These are phyloP conservation scores for Drosophila ironensis DNA, from an alignment of 1,140 invertebrate species.

Conservation along the genomic window DNA sequence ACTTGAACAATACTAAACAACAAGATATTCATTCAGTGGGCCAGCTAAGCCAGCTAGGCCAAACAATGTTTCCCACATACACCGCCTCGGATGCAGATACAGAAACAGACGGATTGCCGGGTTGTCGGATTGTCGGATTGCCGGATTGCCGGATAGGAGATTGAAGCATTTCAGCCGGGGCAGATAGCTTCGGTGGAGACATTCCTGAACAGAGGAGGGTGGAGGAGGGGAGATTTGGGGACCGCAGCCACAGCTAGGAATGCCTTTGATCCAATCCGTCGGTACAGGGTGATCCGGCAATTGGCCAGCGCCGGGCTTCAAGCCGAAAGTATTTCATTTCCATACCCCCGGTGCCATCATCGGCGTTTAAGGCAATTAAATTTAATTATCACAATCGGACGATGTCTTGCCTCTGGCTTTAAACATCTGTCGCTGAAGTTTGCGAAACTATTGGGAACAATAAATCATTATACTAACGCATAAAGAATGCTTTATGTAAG, in stretches of 20 bases:
- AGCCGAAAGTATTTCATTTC: conserved; percentile 37
- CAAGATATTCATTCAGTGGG: conserved; percentile 57
- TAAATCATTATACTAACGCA: no score
- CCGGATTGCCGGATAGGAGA: conserved; percentile 20
- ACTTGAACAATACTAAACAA: conserved; percentile 2
- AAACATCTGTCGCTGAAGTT: no score
- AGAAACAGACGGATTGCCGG: conserved; percentile 5
- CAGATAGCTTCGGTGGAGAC: conserved; percentile 60
- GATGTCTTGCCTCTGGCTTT: no score
- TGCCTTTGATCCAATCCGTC: conserved; percentile 70
- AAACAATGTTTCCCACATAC: conserved; percentile 75
- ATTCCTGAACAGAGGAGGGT: conserved; percentile 43
- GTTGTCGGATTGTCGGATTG: conserved; percentile 12
- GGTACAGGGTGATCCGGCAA: conserved; percentile 58
- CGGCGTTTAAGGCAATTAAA: conserved; percentile 19
- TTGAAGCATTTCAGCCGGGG: conserved; percentile 47
- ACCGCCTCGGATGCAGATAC: conserved; percentile 18
- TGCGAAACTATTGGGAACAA: no score
- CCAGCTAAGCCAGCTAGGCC: conserved; percentile 65
- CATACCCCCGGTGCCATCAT: background rate
- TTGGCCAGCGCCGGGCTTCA: background rate
- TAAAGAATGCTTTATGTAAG: no score
- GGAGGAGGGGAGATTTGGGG: conserved; percentile 24
- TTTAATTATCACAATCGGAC: conserved; percentile 16
- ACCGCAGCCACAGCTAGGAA: conserved; percentile 72